A percentile compares a stretch with the other conserved stretches of the same genome.
These are phyloP conservation scores for Drosophila bipectinata DNA, from an alignment of 1,140 invertebrate species.

Conservation along the genomic window DNA sequence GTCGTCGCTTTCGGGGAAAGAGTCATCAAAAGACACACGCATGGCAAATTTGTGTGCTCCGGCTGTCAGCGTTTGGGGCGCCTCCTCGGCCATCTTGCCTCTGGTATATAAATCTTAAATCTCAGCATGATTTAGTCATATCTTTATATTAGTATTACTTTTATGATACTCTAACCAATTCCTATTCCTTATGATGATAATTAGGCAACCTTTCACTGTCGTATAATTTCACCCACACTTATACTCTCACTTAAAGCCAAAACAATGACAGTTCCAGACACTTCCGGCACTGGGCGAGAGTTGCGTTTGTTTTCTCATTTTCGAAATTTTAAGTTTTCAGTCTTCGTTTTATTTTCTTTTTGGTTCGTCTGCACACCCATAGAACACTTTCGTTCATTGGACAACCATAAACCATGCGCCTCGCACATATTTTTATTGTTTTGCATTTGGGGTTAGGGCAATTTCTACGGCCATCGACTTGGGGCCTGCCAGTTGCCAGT, in stretches of 20 bases:
- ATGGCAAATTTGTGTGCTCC: slow-evolving; percentile 52
- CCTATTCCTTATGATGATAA: slow-evolving; percentile 47
- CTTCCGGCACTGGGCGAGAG: slow-evolving; percentile 50
- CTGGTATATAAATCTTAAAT: background rate
- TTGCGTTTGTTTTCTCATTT: slow-evolving; percentile 23
- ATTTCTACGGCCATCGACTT: slow-evolving; percentile 58
- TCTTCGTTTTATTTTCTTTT: slow-evolving; percentile 7
- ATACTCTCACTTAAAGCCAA: background rate
- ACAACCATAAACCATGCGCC: slow-evolving; percentile 14
- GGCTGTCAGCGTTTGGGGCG: slow-evolving; percentile 31
- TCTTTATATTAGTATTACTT: too few species aligned
- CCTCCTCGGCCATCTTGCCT: background rate
- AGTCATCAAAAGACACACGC: slow-evolving; percentile 65
- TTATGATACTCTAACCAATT: slow-evolving; percentile 1
- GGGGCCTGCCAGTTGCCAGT: slow-evolving; percentile 3
- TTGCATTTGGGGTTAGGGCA: slow-evolving; percentile 74
- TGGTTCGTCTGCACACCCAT: slow-evolving; percentile 33
- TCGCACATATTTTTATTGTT: slow-evolving; percentile 40
- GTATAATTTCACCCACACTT: slow-evolving; percentile 61
- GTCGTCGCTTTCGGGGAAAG: slow-evolving; percentile 51
- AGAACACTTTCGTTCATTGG: slow-evolving; percentile 72
- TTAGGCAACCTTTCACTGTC: slow-evolving; percentile 68
- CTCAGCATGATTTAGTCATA: too few species aligned
- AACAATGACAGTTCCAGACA: slow-evolving; percentile 7
- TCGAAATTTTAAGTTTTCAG: slow-evolving; percentile 7